Base-by-base conservation (phyloP, 1,140 invertebrate species). In the Lucilia cuprina region DNA sequence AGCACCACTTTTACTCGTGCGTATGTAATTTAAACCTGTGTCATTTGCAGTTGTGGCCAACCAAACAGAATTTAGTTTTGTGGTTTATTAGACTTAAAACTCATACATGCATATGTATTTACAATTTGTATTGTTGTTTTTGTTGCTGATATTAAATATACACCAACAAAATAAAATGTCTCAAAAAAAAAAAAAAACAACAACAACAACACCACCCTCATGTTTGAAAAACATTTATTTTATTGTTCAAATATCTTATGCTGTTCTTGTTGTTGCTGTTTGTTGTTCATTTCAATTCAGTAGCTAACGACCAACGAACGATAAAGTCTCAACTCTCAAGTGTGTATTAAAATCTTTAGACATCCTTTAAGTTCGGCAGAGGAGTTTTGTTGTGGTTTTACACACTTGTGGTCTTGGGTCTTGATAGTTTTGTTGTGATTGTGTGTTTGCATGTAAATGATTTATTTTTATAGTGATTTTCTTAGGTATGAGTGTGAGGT, bases 31-130 rank as follows among this genome's bases (percentile, higher is more conserved):
- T 60, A 60, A 60, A 60, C 55, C 55, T 78, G 34, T 78, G 75
- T 78, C 75, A 47, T 78, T 78, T 78, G 41, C 75, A 78, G 75
- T 78, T 78, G 75, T 47, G 75, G 75, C 75, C 75, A 41, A 78
- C 75, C 75, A 77, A 5, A 41, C 50, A 60, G 75, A 78, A 19
- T 78, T 78, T 78, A 78, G 75, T 78, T 41, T 41, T 78, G 75
- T 78, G 75, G 75, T 78, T 78, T 77, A 17, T 74, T 34, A 34
- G 30, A 8, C 14, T 55, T 5, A 30, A n/a, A 17, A 17, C 74
- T 35, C 34, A 75, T 12, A 17, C 65, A 10, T 35, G n/a, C n/a
- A n/a, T n/a, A n/a, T n/a, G n/a, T n/a, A 30, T 30, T 2, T 2
- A 30, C 1, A 30, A 30, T 47, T 19, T 17, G 14, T n/a, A 41